Conservation (phyloP, 1,140 invertebrate genomes). For the honey bee (Apis mellifera) region DNA sequence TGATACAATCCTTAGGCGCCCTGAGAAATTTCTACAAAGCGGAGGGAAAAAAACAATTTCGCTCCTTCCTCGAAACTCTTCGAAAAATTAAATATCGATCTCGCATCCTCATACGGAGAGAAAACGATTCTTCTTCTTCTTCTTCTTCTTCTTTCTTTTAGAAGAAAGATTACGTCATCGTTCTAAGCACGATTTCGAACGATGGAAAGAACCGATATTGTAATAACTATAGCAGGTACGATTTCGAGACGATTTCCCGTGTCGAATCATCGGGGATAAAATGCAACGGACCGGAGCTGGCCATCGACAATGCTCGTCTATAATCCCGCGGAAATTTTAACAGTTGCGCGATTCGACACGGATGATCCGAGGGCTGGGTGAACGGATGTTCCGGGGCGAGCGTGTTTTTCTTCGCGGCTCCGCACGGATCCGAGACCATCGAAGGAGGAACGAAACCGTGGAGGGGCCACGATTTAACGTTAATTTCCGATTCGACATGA, state of each 20-base stretch:
- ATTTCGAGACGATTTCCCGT: constrained; percentile 10
- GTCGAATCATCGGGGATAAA: neutral
- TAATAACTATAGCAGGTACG: neutral
- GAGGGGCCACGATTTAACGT: constrained; percentile 56
- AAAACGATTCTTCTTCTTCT: neutral
- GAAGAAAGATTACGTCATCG: neutral
- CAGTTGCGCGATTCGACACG: constrained; percentile 33
- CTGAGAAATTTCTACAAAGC: constrained; percentile 44
- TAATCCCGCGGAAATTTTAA: constrained; percentile 48
- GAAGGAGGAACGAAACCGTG: neutral
- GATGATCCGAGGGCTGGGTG: constrained; percentile 2
- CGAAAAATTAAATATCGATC: neutral
- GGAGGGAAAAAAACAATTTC: constrained; percentile 2
- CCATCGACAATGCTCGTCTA: constrained; percentile 23
- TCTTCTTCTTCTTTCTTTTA: too few relatives aligned
- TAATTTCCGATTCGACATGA: constrained; percentile 78
- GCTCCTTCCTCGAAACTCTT: neutral
- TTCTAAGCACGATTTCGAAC: neutral
- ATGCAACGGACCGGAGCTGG: constrained; percentile 15
- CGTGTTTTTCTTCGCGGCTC: constrained; percentile 37
- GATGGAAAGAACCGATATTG: neutral
- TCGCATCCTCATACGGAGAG: too few relatives aligned
- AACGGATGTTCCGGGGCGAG: constrained; percentile 1
- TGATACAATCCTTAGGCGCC: constrained; percentile 44
- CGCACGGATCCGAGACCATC: neutral